Conservation (phyloP, 2,888 invertebrate genomes). For the Tipula helvola region DNA sequence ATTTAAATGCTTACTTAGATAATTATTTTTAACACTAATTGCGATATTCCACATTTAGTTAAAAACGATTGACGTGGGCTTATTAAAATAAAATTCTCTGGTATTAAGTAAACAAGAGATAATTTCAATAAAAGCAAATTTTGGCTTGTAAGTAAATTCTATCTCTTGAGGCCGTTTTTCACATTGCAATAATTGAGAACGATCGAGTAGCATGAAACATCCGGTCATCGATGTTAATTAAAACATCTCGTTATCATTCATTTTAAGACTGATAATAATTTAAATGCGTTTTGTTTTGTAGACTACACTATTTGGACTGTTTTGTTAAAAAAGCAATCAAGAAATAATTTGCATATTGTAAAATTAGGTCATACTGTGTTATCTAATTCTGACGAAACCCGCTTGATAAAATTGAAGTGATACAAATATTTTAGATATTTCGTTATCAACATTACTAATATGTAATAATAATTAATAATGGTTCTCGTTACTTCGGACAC, state of each 20-base stretch:
- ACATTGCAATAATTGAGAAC: too few relatives aligned
- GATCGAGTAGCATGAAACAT: too few relatives aligned
- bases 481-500: too few relatives aligned
- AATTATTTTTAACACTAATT: neutral
- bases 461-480: too few relatives aligned
- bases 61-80: neutral
- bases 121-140: neutral
- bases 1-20: neutral
- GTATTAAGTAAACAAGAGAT: neutral
- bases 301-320: too few relatives aligned
- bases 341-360: neutral
- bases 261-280: too few relatives aligned
- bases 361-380: neutral
- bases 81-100: neutral
- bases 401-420: neutral
- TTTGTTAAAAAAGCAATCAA: neutral
- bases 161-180: too few relatives aligned
- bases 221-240: too few relatives aligned
- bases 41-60: neutral
- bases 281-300: too few relatives aligned
- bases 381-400: neutral
- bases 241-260: too few relatives aligned
- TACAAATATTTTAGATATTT: neutral
- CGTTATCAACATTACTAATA: neutral
- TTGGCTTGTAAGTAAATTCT: too few relatives aligned